Conservation (phyloP, 2,888 invertebrate genomes). For the Pandemis cinnamomeana region DNA sequence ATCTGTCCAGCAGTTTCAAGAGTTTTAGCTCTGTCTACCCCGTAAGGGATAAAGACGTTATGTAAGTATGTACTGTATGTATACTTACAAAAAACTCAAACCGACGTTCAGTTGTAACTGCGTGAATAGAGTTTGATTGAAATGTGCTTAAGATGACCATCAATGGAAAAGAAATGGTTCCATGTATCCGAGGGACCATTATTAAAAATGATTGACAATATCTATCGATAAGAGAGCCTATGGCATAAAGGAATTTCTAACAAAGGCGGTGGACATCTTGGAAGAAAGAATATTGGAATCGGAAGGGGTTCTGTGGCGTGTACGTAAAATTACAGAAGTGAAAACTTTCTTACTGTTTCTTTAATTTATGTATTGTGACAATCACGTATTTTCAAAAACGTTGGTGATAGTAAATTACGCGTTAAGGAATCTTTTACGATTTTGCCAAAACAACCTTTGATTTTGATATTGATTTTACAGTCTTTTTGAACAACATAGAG, state of each 20-base stretch:
- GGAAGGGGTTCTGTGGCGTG: slow-evolving; percentile 12
- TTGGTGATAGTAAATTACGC: too few relatives aligned
- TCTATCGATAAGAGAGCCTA: slow-evolving; percentile 13
- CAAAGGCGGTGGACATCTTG: slow-evolving; percentile 7
- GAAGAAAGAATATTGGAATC: neutral
- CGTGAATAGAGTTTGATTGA: slow-evolving; percentile 10
- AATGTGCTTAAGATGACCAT: slow-evolving; percentile 12
- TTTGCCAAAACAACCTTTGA: too few relatives aligned
- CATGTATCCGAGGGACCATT: slow-evolving; percentile 22
- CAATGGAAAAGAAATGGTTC: slow-evolving; percentile 25
- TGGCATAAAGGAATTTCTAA: slow-evolving; percentile 24
- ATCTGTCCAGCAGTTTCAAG: too few relatives aligned
- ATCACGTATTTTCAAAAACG: too few relatives aligned
- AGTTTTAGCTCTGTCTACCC: too few relatives aligned
- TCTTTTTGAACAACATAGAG: too few relatives aligned
- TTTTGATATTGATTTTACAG: too few relatives aligned
- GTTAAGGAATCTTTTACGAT: too few relatives aligned
- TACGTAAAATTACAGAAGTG: neutral
- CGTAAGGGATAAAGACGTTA: too few relatives aligned
- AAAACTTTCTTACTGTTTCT: too few relatives aligned
- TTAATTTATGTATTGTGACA: too few relatives aligned
- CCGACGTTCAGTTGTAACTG: neutral
- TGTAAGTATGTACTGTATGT: too few relatives aligned
- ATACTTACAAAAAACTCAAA: neutral
- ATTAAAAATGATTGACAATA: slow-evolving; percentile 39